Percentiles rank a stretch among this genome's conserved stretches.
These are phyloP conservation scores for Buceros bicornis DNA, from an alignment of 2,797 vertebrate species.

Conservation along the genomic window DNA sequence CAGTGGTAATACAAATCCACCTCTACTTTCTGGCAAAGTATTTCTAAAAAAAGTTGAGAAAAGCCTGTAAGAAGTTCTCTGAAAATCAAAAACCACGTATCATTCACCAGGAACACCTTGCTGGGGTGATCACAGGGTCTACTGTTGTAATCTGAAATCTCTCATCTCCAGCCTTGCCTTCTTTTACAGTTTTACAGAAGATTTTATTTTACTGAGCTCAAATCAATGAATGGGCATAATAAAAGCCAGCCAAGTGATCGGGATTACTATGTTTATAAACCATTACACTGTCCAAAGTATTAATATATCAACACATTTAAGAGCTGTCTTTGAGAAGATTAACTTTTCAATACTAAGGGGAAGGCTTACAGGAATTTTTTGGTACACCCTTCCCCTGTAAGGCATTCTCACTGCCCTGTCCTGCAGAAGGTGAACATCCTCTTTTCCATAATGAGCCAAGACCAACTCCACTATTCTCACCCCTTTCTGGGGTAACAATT, in stretches of 20 bases:
- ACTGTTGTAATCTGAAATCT: neutral
- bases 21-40: neutral
- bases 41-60: neutral
- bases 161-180: neutral
- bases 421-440: neutral
- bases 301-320: neutral
- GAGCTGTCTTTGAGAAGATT: neutral
- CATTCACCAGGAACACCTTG: neutral
- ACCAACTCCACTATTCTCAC: fast-evolving
- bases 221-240: neutral
- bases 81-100: neutral
- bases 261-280: neutral
- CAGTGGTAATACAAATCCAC: neutral
- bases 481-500: neutral
- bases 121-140: neutral
- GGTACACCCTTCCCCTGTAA: too few relatives aligned
- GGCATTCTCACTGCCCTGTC: neutral
- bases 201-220: slow-evolving; percentile 9
- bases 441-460: neutral
- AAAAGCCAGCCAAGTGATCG: neutral
- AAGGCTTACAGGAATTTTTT: neutral
- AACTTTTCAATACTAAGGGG: neutral
- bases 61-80: neutral
- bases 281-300: neutral
- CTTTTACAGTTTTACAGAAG: neutral